These are phyloP conservation scores for Rhyacichthys aspro DNA, from an alignment of 2,797 vertebrate genomes.

Conservation along the genomic window DNA sequence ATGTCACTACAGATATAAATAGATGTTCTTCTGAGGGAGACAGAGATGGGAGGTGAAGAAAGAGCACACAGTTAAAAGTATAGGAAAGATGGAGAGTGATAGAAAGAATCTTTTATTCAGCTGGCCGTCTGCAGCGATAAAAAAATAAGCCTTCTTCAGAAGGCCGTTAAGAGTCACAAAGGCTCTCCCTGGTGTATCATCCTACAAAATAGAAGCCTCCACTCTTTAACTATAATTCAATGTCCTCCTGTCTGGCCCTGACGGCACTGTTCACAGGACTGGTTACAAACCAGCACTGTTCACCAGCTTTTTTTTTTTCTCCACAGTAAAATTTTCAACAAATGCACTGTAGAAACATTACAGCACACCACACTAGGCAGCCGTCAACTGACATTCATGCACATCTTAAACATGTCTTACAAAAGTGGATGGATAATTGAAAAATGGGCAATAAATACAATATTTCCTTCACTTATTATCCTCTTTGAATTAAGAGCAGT, in stretches of 20 bases:
- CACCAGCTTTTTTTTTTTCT: background rate
- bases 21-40: constrained; percentile 44
- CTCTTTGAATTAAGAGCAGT: background rate
- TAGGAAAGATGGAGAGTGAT: constrained; percentile 53
- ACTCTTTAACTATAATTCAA: constrained; percentile 55
- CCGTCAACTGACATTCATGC: no score
- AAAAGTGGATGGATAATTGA: no score
- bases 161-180: constrained; percentile 65
- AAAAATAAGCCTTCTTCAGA: constrained; percentile 67
- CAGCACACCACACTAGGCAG: no score
- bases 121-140: constrained; percentile 58
- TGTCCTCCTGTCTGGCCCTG: constrained; percentile 51
- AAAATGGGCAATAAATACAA: no score
- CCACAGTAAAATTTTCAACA: background rate
- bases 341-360: background rate
- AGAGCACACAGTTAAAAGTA: constrained; percentile 54
- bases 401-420: no score
- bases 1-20: constrained; percentile 60
- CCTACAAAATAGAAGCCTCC: constrained; percentile 43
- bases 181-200: constrained; percentile 59
- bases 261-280: constrained; percentile 33
- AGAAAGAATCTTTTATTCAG: constrained; percentile 62
- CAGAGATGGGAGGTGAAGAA: constrained; percentile 49
- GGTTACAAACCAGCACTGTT: constrained; percentile 22
- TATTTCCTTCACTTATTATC: no score